Evolutionary conservation across 2,888 invertebrate species (phyloP).

Genomic region (Digitonthophagus gazella): DNA sequence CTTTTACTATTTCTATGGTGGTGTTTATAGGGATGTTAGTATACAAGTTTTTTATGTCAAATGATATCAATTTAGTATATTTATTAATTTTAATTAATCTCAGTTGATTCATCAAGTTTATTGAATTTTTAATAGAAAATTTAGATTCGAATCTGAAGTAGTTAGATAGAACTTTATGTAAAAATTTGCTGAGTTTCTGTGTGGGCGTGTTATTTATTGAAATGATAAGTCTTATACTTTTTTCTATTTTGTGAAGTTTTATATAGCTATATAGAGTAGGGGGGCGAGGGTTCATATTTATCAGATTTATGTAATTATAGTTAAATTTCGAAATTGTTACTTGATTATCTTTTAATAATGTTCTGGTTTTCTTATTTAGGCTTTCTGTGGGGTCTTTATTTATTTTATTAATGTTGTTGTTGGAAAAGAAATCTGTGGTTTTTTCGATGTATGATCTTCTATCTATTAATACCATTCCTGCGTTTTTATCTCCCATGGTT

Average conservation of each 20-base stretch:
- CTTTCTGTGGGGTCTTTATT: background rate
- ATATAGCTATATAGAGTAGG: background rate
- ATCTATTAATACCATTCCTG: background rate
- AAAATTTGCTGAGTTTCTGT: background rate
- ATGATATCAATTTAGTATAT: too few species aligned
- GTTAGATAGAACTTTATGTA: background rate
- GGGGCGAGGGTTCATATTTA: background rate
- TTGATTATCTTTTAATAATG: background rate
- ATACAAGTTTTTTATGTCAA: too few species aligned
- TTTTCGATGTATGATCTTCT: background rate
- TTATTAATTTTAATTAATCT: too few species aligned
- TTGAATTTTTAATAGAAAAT: too few species aligned
- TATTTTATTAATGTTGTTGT: background rate
- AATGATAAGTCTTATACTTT: background rate
- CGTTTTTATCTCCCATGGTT: background rate
- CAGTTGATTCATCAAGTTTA: too few species aligned
- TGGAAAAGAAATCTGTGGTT: background rate
- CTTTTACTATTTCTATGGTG: too few species aligned
- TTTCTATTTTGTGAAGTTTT: background rate
- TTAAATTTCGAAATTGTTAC: background rate
- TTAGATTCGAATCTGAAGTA: too few species aligned
- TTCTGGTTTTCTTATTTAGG: background rate
- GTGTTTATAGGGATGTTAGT: too few species aligned
- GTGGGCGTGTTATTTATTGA: background rate
- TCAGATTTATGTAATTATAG: background rate